Base-by-base conservation (phyloP, 2,888 invertebrate species). In the Callinectes sapidus region DNA sequence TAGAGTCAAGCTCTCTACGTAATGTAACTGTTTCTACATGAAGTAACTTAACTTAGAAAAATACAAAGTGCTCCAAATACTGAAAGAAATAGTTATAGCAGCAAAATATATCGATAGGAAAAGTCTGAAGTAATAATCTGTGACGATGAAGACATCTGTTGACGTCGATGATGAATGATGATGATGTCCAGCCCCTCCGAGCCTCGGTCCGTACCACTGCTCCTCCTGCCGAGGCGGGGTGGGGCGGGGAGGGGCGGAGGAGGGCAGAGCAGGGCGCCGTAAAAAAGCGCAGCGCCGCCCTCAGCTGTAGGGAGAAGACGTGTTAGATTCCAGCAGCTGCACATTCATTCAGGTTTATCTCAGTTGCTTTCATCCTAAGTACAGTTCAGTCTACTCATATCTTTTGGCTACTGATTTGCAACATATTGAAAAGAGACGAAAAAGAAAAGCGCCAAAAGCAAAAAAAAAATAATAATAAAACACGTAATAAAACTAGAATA, bases 161-260 rank as follows among this genome's bases (percentile, higher is more conserved):
- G 81, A 81, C 35, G 81, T 81, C 81, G 81, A 16, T 81, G 35
- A 81, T 81, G 81, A 81, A 13, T 81, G 81, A 35, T 81, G 81
- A 35, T 81, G 81, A 81, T 35, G 81, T 81, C 35, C 81, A 81
- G 28, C 71, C 81, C 81, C 35, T 35, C 81, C 81, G 14, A 35
- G 81, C 81, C 81, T 32, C 81, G 32, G 32, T 23, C 23, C 18
- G 23, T 61, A 18, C 81, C 81, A 3, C 81, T 81, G 35, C 35
- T 35, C 81, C 35, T 35, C 16, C 35, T 13, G 81, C 16, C 2
- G 81, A 14, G 32, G 32, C 81, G 35, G 35, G 35, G 32, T 13
- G 32, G 35, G 81, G 35, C 35, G 35, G 81, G 71, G 71, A 1
- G n/a, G 10, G 71, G 8, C 71, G 28, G 71, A 28, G 10, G 35